A percentile compares a stretch with the other conserved stretches of the same genome.
phyloP scores from a whole-genome alignment of 2,888 invertebrate species.

The Podabrus alpinus region DNA sequence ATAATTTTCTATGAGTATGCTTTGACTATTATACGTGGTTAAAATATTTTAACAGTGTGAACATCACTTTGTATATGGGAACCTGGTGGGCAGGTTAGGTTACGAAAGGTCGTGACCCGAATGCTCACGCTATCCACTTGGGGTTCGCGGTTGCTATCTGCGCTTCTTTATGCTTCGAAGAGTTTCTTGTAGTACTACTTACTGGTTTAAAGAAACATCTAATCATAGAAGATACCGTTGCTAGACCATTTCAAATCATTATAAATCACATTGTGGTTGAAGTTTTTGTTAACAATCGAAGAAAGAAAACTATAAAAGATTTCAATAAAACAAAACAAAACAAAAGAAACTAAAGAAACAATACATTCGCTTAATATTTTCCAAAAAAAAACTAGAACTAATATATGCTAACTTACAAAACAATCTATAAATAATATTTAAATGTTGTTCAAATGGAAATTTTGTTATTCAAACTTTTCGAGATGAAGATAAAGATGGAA shows the following conservation, averaged over 20 bases:
- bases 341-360: background rate
- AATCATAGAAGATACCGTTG: slow-evolving; percentile 23
- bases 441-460: background rate
- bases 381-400: background rate
- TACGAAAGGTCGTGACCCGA: slow-evolving; percentile 45
- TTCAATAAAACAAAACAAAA: background rate
- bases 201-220: slow-evolving; percentile 19
- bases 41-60: slow-evolving; percentile 23
- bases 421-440: background rate
- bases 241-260: slow-evolving; percentile 18
- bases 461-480: background rate
- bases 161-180: slow-evolving; percentile 26
- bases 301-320: background rate
- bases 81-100: slow-evolving; percentile 41
- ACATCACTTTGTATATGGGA: slow-evolving; percentile 33
- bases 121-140: slow-evolving; percentile 40
- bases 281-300: slow-evolving; percentile 8
- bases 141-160: slow-evolving; percentile 32
- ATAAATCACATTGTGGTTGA: slow-evolving; percentile 22
- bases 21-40: background rate
- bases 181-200: slow-evolving; percentile 19
- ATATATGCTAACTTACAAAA: background rate
- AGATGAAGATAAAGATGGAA: background rate
- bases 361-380: background rate
- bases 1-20: background rate